Evolutionary conservation across 2,888 invertebrate genomes (phyloP), one percentile per base, ranked within the genome.

Genomic region (Pomacea canaliculata): DNA sequence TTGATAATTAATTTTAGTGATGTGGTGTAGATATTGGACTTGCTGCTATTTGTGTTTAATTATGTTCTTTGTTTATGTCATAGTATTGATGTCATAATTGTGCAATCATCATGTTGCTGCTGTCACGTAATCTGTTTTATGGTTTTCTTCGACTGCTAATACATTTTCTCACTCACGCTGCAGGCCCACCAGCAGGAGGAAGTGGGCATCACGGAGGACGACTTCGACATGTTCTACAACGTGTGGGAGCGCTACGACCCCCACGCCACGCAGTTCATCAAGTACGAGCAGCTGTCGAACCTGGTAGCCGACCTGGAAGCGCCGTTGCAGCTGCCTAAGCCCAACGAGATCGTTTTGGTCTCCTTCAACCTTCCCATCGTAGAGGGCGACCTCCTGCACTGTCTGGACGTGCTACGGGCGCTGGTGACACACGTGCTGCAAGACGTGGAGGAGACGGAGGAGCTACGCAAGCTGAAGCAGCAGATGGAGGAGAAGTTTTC

Each of bases 221-320:
- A 98, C 92, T 93, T 98, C 86, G 98, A 98, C 91, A 97, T 97
- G 97, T 98, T 98, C 92, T 98, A 98, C 91, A 96, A 97, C 82
- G 93, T 97, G 86, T 98, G 98, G 98, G 97, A 97, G 82, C 96
- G 97, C 95, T 98, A 97, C 90, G 98, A 98, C 92, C 97, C 97
- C 46, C 96, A 97, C 89, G 98, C 97, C 82, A 96, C 97, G 65
- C 98, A 98, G 91, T 98, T 97, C 92, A 97, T 98, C 91, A 94
- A 96, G 89, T 97, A 97, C 92, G 94, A 95, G 85, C 96, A 97
- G 92, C 92, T 98, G 86, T 96, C 97, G 82, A 97, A 97, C 92
- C 97, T 98, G 92, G 96, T 98, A 89, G 96, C 96, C 82, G 97
- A 97, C 85, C 93, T 98, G 87, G 97, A 98, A 92, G 96, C 96